Base-by-base conservation (phyloP, 2,888 invertebrate genomes). In the Pseudanteris insignis region DNA sequence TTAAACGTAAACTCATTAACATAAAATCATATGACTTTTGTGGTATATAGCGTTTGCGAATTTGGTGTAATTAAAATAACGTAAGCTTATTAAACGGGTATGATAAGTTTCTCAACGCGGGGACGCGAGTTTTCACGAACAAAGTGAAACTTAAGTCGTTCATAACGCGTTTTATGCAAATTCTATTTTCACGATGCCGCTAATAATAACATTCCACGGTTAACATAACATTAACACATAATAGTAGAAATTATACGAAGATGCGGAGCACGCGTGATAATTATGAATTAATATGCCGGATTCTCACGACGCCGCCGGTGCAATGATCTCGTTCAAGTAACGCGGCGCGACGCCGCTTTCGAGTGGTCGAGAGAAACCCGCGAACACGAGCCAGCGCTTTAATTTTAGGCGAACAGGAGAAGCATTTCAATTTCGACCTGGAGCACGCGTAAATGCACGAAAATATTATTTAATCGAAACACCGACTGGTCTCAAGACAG, bases 201-300 rank as follows among this genome's bases (percentile, higher is more conserved):
- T 48, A 54, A 61, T 61, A 61, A 61, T 61, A 54, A 55, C 50
- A 61, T 61, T 61, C 61, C 61, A 28, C 50, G 29, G 26, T 44
- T 32, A 50, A 54, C 48, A 34, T 53, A 41, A 59, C 34, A 59
- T 63, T 58, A 63, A 59, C 58, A 54, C 54, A 54, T 63, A 54
- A 63, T 59, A 46, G 58, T 48, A 44, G 50, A 63, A 59, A 54
- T 63, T 48, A 53, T 54, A 54, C 53, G 37, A 53, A 51, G 58
- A 54, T 46, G 44, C 25, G 34, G 26, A 46, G 40, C 40, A 46
- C 43, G 50, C 37, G 58, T 40, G 50, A 58, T 63, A 58, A 63
- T 63, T 54, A 58, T 37, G 48, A 54, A 58, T 63, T 58, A 54
- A 63, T 53, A 47, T 46, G 40, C 48, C 28, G 14, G 18, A 63